phyloP scores from a whole-genome alignment of 92 coral and sea anemone genomes.

The Palythoa caribaeorum region DNA sequence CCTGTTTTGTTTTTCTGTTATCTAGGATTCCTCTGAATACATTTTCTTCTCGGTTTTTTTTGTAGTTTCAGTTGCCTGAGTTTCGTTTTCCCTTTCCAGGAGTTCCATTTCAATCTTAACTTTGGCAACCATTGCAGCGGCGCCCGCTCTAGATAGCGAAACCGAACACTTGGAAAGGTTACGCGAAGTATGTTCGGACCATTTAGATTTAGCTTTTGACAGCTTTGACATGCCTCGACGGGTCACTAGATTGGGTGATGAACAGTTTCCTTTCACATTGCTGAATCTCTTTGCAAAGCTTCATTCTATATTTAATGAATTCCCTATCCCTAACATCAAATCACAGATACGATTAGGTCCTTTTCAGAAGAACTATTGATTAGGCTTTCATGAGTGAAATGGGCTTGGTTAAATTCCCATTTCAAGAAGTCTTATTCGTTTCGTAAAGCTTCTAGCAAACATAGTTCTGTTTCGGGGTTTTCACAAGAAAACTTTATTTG shows the following conservation, averaged over 20 bases:
- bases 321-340: slow-evolving; percentile 33
- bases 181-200: not conserved
- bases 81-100: slow-evolving; percentile 24
- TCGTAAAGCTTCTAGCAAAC: not conserved
- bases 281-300: not conserved
- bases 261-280: not conserved
- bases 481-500: not conserved
- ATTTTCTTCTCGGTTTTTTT: slow-evolving; percentile 39
- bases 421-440: not conserved
- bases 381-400: not conserved
- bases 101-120: no score
- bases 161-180: not conserved
- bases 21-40: slow-evolving; percentile 29
- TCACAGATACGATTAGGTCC: slow-evolving; percentile 27
- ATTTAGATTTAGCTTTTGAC: not conserved
- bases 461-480: slow-evolving; percentile 12
- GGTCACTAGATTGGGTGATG: not conserved
- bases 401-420: not conserved
- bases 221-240: not conserved
- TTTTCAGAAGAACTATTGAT: no score
- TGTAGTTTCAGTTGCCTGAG: slow-evolving; percentile 5
- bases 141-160: not conserved
- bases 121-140: no score
- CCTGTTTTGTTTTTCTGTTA: not conserved
- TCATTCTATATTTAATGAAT: slow-evolving; percentile 25